Base-by-base conservation (phyloP, 2,113 vertebrate genomes). In the Eclectus roratus region DNA sequence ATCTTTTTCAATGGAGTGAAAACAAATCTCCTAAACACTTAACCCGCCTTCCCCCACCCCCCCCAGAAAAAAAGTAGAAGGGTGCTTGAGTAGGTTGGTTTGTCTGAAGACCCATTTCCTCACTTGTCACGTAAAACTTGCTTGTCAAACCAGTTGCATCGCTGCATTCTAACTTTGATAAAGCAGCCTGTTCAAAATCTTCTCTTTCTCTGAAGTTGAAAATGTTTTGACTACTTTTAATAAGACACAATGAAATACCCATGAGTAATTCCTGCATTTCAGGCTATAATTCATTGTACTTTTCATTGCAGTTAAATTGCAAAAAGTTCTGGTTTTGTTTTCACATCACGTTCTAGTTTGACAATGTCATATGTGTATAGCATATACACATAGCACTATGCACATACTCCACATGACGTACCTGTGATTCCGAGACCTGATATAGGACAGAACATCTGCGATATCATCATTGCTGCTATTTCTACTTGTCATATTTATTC, bases 261-360 rank as follows among this genome's bases (percentile, higher is more conserved):
- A 35, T 39, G 33, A 77, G 28, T 49, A 80, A 70, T 85, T 93
- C 49, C 65, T 88, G 41, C 63, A 49, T 41, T 66, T 73, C 37
- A 56, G 41, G 24, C 63, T 77, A 25, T 85, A 91, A 80, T 76
- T 89, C 37, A 47, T 44, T 88, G 56, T 72, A 39, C 8, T 56
- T 93, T 89, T 89, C 58, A 69, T 65, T 93, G 63, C 47, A 80
- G 71, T 19, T 85, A 65, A 82, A 89, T 74, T 87, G 61, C 81
- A 87, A 37, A 44, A 79, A 74, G 13, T 88, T 93, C 87, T 76
- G 78, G 27, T 35, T 89, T 95, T 88, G 11, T 89, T 94, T 94
- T 94, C 58, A 49, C 63, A 80, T 94, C 49, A 58, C 53, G 58
- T 95, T 93, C 58, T 83, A 66, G 21, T 83, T 66, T 91, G 76